Percentiles rank a stretch among this genome's conserved stretches.
Conservation (phyloP, 2,113 vertebrate species). For the Rhegmatorhina hoffmannsi region DNA sequence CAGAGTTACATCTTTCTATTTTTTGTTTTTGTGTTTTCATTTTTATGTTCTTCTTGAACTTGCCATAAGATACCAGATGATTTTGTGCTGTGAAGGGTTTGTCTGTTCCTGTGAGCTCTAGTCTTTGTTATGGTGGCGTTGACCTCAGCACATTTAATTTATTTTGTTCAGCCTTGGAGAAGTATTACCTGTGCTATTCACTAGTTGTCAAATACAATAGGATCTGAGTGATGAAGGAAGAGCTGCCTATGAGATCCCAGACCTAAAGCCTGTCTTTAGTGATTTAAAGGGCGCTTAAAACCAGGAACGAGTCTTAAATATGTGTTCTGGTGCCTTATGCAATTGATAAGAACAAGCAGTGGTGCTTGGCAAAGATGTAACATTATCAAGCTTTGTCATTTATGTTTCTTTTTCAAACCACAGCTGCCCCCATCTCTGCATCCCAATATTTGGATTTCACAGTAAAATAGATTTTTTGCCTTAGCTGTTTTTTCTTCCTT, state of each 20-base stretch:
- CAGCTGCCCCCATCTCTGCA: background rate
- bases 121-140: background rate
- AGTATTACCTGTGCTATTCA: background rate
- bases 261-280: background rate
- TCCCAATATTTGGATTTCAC: background rate
- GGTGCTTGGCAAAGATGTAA: background rate
- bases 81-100: constrained; percentile 16
- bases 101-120: background rate
- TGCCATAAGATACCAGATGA: background rate
- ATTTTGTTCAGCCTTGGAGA: background rate
- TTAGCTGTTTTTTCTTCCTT: background rate
- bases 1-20: background rate
- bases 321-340: background rate
- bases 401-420: background rate
- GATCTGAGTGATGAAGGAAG: constrained; percentile 20
- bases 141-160: constrained; percentile 21
- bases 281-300: background rate
- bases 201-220: background rate
- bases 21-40: background rate
- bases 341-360: background rate
- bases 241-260: background rate
- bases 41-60: background rate
- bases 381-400: background rate
- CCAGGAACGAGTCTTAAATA: background rate
- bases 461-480: background rate